phyloP scores from a whole-genome alignment of 2,113 vertebrate species.

The Poecile atricapillus region DNA sequence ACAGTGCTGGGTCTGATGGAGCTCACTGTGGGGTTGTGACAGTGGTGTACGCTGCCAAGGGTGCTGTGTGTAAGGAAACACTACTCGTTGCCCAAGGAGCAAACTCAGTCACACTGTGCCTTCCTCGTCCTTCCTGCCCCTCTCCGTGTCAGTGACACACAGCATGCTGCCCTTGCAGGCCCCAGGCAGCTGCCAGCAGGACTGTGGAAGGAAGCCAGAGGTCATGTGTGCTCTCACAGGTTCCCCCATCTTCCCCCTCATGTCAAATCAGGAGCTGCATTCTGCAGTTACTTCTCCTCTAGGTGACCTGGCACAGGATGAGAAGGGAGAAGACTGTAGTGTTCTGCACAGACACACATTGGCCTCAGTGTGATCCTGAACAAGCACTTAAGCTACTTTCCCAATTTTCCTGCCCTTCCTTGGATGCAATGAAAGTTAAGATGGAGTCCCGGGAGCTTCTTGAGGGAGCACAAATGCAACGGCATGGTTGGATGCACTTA shows the following conservation, averaged over 20 bases:
- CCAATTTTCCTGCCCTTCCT: background rate
- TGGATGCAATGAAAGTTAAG: background rate
- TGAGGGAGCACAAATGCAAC: background rate
- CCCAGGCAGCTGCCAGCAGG: background rate
- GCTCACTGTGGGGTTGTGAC: background rate
- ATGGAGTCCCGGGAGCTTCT: background rate
- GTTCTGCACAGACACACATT: accelerated
- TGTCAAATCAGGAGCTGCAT: background rate
- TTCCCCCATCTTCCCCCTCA: background rate
- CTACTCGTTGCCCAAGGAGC: accelerated
- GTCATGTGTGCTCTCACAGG: accelerated
- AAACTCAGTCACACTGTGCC: accelerated
- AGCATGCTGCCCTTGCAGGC: accelerated
- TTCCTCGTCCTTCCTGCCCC: background rate
- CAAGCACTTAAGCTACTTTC: background rate
- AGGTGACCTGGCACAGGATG: background rate
- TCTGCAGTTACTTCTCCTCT: background rate
- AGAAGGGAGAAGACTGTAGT: background rate
- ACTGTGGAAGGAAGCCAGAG: background rate
- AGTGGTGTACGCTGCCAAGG: accelerated
- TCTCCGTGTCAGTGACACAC: accelerated
- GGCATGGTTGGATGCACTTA: background rate
- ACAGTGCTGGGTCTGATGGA: accelerated
- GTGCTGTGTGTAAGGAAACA: no score
- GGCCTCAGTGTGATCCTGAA: accelerated